A percentile compares a stretch with the other conserved stretches of the same genome.
phyloP scores from a whole-genome alignment of 37 sponge, comb jelly and placozoan genomes.

The Diacarnus erythraeanus region DNA sequence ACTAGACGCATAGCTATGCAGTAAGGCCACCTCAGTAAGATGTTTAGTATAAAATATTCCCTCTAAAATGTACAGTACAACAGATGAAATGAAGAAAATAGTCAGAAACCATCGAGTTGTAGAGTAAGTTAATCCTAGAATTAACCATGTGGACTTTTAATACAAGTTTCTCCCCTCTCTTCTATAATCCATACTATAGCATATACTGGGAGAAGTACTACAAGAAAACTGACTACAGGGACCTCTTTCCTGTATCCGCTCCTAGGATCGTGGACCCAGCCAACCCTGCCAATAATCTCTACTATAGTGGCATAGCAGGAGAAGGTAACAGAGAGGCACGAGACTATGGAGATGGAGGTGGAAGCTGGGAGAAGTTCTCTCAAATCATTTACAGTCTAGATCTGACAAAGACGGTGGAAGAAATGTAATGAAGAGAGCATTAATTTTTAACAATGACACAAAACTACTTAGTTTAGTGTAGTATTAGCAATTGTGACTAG shows the following conservation, averaged over 20 bases:
- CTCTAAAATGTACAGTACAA: conserved; percentile 9
- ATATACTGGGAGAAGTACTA: conserved; percentile 44
- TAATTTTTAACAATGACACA: no score
- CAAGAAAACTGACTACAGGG: neutral
- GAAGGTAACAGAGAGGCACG: neutral
- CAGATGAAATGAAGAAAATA: conserved; percentile 36
- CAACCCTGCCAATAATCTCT: conserved; percentile 72
- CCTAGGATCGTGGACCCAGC: conserved; percentile 67
- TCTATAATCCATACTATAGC: neutral
- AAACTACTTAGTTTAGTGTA: no score
- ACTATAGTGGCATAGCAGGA: conserved; percentile 38
- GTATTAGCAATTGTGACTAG: no score
- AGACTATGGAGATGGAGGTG: conserved; percentile 19
- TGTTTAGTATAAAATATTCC: neutral
- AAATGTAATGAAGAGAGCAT: neutral
- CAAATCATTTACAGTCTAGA: conserved; percentile 37
- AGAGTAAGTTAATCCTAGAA: neutral
- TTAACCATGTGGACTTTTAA: neutral
- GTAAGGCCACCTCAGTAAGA: neutral
- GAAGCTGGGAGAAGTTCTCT: conserved; percentile 37
- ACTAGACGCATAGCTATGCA: neutral
- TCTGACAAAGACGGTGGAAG: conserved; percentile 26
- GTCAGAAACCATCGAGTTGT: conserved; percentile 18
- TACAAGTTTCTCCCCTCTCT: no score
- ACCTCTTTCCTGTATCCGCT: neutral